Conservation (phyloP, 1,140 invertebrate species). For the Matsumurasca onukii region DNA sequence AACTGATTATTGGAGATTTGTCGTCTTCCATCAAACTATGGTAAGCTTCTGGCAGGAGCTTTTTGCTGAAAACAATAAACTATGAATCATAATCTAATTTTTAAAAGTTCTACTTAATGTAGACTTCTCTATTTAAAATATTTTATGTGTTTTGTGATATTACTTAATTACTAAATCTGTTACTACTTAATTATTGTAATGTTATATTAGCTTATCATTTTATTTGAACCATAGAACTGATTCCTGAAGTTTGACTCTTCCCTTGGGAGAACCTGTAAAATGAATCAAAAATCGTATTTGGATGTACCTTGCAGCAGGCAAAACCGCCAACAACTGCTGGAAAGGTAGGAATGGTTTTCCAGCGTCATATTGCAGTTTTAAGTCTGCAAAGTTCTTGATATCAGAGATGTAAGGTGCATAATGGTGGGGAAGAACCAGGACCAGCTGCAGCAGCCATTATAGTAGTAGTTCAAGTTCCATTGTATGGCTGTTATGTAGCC, state of each 20-base stretch:
- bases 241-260: too few species aligned
- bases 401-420: conserved; percentile 97
- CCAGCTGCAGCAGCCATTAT: conserved; percentile 94
- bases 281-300: too few species aligned
- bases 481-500: conserved; percentile 92
- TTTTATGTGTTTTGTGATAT: too few species aligned
- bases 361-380: conserved; percentile 76
- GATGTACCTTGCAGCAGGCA: conserved; percentile 89
- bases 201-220: too few species aligned
- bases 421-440: conserved; percentile 96
- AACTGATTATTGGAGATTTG: conserved; percentile 83
- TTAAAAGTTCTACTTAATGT: too few species aligned
- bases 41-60: conserved; percentile 77
- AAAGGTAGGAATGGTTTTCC: conserved; percentile 92
- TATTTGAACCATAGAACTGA: too few species aligned
- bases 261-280: too few species aligned
- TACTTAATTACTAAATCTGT: too few species aligned
- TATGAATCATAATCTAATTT: too few species aligned
- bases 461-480: conserved; percentile 97
- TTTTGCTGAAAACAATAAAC: too few species aligned
- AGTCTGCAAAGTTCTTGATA: conserved; percentile 75
- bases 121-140: too few species aligned
- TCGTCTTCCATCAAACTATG: conserved; percentile 79
- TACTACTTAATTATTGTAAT: too few species aligned
- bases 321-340: conserved; percentile 89